These are phyloP conservation scores for Rhinopomastus cyanomelas DNA, from an alignment of 2,113 vertebrate genomes.

Conservation along the genomic window DNA sequence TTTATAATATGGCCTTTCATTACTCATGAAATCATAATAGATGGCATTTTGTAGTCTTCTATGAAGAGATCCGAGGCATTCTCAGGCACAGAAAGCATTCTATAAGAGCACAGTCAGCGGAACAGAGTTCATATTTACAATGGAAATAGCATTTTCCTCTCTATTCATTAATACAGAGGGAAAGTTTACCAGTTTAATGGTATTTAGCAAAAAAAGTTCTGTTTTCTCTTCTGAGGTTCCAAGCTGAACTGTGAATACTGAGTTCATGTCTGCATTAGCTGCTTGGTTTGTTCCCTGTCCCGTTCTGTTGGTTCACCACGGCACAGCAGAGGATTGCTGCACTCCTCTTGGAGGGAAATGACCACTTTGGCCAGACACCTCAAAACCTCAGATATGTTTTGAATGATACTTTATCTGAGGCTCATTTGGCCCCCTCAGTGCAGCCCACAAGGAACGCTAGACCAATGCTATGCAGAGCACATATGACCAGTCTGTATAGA, in stretches of 20 bases:
- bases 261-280: neutral
- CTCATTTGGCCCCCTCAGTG: neutral
- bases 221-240: neutral
- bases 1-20: neutral
- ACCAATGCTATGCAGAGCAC: neutral
- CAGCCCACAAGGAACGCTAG: neutral
- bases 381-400: neutral
- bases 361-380: fast-evolving
- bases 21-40: neutral
- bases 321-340: neutral
- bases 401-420: neutral
- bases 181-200: neutral
- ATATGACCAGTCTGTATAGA: neutral
- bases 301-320: neutral
- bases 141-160: neutral
- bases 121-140: neutral
- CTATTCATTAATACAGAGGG: neutral
- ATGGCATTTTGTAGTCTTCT: neutral
- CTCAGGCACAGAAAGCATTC: neutral
- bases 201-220: neutral
- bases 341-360: neutral
- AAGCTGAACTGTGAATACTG: neutral
- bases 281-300: neutral
- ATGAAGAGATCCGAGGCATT: neutral
- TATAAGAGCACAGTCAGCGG: neutral